Percentiles rank a stretch among this genome's conserved stretches.
Evolutionary conservation across 2,888 invertebrate species (phyloP).

Genomic region (Drosophila atroscutellata): DNA sequence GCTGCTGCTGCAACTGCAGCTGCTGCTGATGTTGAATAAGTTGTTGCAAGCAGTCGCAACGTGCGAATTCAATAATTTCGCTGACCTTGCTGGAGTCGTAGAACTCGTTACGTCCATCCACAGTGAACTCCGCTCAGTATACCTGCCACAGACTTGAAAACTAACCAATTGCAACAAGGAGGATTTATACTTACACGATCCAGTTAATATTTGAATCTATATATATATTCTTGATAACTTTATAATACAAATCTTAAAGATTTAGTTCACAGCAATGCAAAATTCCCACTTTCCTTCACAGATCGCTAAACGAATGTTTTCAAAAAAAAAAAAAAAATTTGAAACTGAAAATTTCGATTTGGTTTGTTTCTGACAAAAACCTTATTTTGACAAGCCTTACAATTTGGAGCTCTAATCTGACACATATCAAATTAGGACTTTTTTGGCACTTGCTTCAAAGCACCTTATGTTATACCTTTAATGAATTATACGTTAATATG

Average conservation of each 20-base stretch:
- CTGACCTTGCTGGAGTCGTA: slow-evolving; percentile 40
- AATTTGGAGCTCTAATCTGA: not conserved
- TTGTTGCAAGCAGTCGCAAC: slow-evolving; percentile 34
- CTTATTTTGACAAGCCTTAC: not conserved
- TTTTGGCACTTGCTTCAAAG: not conserved
- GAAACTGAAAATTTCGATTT: not conserved
- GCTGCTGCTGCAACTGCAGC: not conserved
- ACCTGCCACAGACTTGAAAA: not conserved
- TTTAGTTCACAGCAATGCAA: too few species aligned
- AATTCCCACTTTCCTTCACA: not conserved
- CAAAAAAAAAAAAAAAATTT: not conserved
- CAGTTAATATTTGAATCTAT: not conserved
- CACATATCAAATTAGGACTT: not conserved
- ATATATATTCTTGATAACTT: not conserved
- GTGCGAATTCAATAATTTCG: slow-evolving; percentile 22
- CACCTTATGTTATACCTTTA: not conserved
- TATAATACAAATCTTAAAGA: too few species aligned
- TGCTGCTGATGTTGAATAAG: slow-evolving; percentile 31
- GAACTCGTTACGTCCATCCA: slow-evolving; percentile 28
- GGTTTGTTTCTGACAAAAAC: not conserved
- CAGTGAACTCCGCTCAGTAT: slow-evolving; percentile 14
- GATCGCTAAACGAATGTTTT: too few species aligned
- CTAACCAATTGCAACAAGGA: not conserved
- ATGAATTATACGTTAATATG: not conserved
- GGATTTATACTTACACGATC: not conserved